Evolutionary conservation across 1,140 invertebrate species (phyloP), one percentile per base, ranked within the genome.

Genomic region (Heterodera schachtii): DNA sequence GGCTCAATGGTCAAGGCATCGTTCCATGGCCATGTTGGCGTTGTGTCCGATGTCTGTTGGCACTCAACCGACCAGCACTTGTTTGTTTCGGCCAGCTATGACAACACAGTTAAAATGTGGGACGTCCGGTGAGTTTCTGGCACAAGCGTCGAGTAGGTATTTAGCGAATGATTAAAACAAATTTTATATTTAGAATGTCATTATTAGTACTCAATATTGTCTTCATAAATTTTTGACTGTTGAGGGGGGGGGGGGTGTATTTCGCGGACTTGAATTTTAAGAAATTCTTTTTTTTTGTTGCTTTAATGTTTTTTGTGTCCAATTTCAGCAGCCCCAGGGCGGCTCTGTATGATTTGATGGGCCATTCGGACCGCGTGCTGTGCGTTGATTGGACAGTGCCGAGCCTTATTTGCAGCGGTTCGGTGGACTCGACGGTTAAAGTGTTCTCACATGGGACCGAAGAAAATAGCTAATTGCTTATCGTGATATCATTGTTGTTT

Each of bases 361-460:
- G 96, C 0, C 97, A 99, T 89, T 94, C 95, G 86, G 96, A 98
- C 84, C 97, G 97, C 92, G 94, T 98, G 3, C 91, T 98, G 43
- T 94, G 94, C 87, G 95, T 95, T 86, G 95, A 97, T 91, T 99
- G 97, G 97, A 94, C 95, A 3, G 93, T 95, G 91, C 93, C 94
- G 0, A 91, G 94, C 69, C 92, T 94, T 52, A 94, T 99, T 76
- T 92, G 97, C 60, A 98, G 95, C 78, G 97, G 96, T 31, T 94
- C 95, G 8, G 93, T 95, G 46, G 97, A 99, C 90, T 97, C 96
- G 90, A 94, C 95, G 47, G 91, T 98, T 31, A 94, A 96, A 90
- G 94, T 97, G 86, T 98, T 83, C 64, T 78, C 77, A 11, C 69
- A 71, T 9, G 19, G 41, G 31, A 31, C 41, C 19, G 67, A 69